Evolutionary conservation across 2,113 vertebrate genomes (phyloP), one percentile per base, ranked within the genome.

Genomic region (Dipodomys spectabilis): DNA sequence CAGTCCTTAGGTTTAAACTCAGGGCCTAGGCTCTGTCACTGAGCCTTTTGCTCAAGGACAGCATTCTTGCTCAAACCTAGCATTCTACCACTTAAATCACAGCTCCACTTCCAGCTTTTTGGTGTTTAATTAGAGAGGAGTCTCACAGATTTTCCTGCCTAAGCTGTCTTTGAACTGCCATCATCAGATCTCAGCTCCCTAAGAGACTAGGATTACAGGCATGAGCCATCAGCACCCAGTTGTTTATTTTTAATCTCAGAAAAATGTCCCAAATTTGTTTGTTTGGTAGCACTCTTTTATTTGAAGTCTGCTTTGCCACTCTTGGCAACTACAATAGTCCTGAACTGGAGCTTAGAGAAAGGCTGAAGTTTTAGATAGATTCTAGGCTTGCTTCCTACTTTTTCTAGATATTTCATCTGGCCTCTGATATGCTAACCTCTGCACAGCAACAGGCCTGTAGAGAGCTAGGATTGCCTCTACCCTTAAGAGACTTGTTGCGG

Each of bases 221-320:
- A 49, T 49, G 49, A 49, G 12, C 49, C 49, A 49, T 10, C 49
- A 49, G 49, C 49, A 49, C 49, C 49, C 49, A 49, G 9, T 49
- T 49, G 39, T 39, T 39, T 39, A 39, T 11, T 49, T 49, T 49
- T 49, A 49, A 49, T 49, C 49, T 49, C 72, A 45, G 73, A 94
- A 80, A 84, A 88, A 89, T 73, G 83, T 84, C 60, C 72, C 69
- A 81, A 84, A 68, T 94, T 92, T 89, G 73, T 91, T 86, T 94
- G n/a, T 89, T 90, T 95, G 91, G 86, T 86, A 86, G 44, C 1
- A 22, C 82, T 94, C 71, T 94, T 93, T 39, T 81, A 64, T 91
- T 89, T 95, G 89, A 94, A 86, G 15, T 91, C 75, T 79, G 27
- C 85, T 8, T 60, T 86, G n/a, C 74, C 77, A 72, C 53, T 65